Evolutionary conservation across 2,113 vertebrate genomes (phyloP).

Genomic region (Siphamia tubifer): DNA sequence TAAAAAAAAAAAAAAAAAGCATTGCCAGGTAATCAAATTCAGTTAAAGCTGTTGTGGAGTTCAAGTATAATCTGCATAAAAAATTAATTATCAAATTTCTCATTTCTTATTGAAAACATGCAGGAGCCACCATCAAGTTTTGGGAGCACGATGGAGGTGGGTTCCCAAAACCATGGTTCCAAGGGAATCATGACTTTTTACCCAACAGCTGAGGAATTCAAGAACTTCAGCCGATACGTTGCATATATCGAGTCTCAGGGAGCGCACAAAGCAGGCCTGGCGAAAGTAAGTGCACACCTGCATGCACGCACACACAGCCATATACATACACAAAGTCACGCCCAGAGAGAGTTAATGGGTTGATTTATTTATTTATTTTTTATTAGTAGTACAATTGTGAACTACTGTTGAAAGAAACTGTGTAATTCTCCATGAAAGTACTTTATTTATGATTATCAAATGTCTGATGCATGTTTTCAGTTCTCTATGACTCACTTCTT

Average conservation of each 20-base stretch:
- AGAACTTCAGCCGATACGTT: constrained; percentile 91
- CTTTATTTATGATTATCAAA: no score
- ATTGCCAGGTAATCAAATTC: no score
- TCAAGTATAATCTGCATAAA: no score
- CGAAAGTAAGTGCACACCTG: constrained; percentile 82
- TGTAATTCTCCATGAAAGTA: background rate
- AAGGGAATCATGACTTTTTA: constrained; percentile 93
- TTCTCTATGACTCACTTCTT: no score
- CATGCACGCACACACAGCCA: background rate
- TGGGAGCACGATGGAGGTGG: constrained; percentile 81
- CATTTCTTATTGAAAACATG: background rate
- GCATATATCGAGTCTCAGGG: constrained; percentile 94
- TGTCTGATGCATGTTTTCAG: no score
- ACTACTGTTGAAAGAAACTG: background rate
- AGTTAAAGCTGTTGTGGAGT: no score
- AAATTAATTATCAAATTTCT: no score
- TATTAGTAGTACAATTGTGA: background rate
- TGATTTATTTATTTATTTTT: no score
- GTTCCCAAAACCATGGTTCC: constrained; percentile 78
- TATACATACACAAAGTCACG: no score
- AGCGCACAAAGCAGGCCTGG: constrained; percentile 91
- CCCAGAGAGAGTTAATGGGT: background rate
- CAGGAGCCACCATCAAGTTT: constrained; percentile 28
- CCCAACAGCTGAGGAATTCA: constrained; percentile 90
- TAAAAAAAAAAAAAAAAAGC: no score